Conservation (phyloP, 2,888 invertebrate species). For the Cerceris ruficornis region DNA sequence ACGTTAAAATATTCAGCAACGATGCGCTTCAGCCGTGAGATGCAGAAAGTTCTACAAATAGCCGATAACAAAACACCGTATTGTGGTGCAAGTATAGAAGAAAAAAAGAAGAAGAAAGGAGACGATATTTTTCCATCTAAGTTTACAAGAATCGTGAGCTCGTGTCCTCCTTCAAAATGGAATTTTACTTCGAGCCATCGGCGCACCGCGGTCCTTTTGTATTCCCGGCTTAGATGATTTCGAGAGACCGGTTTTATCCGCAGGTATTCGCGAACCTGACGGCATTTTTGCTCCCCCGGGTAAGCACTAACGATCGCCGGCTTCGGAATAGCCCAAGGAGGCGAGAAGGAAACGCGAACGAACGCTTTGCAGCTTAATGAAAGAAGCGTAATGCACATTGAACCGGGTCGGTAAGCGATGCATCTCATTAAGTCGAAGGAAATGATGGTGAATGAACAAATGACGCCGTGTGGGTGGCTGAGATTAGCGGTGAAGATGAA, state of each 20-base stretch:
- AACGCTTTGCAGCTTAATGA: constrained; percentile 4
- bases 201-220: constrained; percentile 19
- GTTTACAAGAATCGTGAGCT: background rate
- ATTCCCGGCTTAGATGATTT: constrained; percentile 47
- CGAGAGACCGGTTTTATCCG: constrained; percentile 54
- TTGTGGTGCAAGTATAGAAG: background rate
- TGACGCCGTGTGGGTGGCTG: constrained; percentile 30
- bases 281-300: constrained; percentile 12
- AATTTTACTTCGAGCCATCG: constrained; percentile 8
- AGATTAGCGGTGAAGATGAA: constrained; percentile 3
- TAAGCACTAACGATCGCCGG: constrained; percentile 9
- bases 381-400: constrained; percentile 40
- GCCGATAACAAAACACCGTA: too few species aligned
- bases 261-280: constrained; percentile 47
- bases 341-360: constrained; percentile 14
- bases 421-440: constrained; percentile 45
- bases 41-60: too few species aligned
- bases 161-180: constrained; percentile 19
- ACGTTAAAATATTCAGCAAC: too few species aligned
- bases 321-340: constrained; percentile 6
- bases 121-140: background rate
- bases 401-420: constrained; percentile 39
- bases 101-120: background rate
- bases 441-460: constrained; percentile 54
- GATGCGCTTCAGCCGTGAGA: too few species aligned